Base-by-base conservation (phyloP, 2,797 vertebrate genomes). In the Dromococcyx pavoninus region DNA sequence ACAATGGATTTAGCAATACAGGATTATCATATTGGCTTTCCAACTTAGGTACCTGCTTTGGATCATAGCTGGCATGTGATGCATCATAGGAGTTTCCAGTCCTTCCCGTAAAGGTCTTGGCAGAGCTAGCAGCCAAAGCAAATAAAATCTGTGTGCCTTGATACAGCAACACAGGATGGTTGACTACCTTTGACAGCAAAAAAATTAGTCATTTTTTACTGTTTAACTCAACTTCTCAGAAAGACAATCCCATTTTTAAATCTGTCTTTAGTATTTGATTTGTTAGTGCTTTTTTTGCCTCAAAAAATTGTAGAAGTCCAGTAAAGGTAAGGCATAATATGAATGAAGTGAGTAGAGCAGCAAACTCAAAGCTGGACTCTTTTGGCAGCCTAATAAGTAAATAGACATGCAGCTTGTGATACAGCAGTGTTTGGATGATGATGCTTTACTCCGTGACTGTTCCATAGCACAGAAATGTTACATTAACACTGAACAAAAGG, bases 1-100 rank as follows among this genome's bases (percentile, higher is more conserved):
- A 61, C 32, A 37, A 51, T 32, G 30, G 79, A 18, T 95, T 91
- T 95, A 81, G 91, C 88, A 93, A 93, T 70, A 10, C n/a, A 37
- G 82, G 66, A 86, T 95, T 89, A 72, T 75, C 39, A 15, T 72
- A 12, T 9, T 96, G 87, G 84, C 87, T 93, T 75, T 65, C 54
- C 54, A 53, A 0, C 39, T 54, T 32, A 64, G 70, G 37, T 79
- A 93, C 91, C 91, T 95, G 73, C 71, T 79, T 62, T 33, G 67
- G 75, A 41, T 82, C 23, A 5, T 10, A 73, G 83, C 81, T 71
- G 82, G 19, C 0, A 0, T 75, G 61, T 70, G 73, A 84, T 82
- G 79, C 39, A 46, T 73, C 91, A 3, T 7, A 84, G 70, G 73
- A 94, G 24, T 82, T 91, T 88, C 89, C 89, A 74, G 66, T 15